These are phyloP conservation scores for Psophia crepitans DNA, from an alignment of 2,113 vertebrate genomes.

Conservation along the genomic window DNA sequence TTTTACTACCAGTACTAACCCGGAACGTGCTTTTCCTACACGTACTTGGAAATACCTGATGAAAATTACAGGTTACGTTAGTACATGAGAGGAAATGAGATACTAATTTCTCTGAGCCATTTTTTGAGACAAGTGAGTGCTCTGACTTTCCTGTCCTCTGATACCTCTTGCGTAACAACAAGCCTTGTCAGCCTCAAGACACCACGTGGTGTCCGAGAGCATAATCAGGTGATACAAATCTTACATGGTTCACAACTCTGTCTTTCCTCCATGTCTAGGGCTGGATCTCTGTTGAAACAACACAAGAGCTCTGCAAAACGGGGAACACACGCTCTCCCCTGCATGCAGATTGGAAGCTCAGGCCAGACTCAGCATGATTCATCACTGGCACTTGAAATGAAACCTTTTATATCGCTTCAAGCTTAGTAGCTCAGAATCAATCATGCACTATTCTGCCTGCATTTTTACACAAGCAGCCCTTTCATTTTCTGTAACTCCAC, in stretches of 20 bases:
- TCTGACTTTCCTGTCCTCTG: background rate
- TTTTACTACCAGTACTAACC: background rate
- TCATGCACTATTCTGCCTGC: background rate
- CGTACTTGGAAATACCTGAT: background rate
- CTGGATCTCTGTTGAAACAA: background rate
- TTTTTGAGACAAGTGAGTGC: background rate
- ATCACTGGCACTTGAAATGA: slow-evolving; percentile 16
- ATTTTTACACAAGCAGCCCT: background rate
- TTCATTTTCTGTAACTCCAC: background rate
- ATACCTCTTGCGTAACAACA: background rate
- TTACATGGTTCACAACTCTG: background rate
- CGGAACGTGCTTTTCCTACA: accelerated
- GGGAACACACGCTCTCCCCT: background rate
- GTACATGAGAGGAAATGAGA: background rate
- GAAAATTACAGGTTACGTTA: background rate
- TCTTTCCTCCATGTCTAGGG: background rate
- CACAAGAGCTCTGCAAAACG: background rate
- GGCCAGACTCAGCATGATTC: background rate
- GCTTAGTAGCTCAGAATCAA: background rate
- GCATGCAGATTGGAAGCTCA: background rate
- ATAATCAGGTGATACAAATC: background rate
- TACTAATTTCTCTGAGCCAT: background rate
- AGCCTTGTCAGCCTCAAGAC: background rate
- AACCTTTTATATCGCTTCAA: slow-evolving; percentile 6
- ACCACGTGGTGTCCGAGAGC: background rate